Evolutionary conservation across 2,797 vertebrate species (phyloP), one percentile per base, ranked within the genome.

Genomic region (Mormyrus hasselquistii): DNA sequence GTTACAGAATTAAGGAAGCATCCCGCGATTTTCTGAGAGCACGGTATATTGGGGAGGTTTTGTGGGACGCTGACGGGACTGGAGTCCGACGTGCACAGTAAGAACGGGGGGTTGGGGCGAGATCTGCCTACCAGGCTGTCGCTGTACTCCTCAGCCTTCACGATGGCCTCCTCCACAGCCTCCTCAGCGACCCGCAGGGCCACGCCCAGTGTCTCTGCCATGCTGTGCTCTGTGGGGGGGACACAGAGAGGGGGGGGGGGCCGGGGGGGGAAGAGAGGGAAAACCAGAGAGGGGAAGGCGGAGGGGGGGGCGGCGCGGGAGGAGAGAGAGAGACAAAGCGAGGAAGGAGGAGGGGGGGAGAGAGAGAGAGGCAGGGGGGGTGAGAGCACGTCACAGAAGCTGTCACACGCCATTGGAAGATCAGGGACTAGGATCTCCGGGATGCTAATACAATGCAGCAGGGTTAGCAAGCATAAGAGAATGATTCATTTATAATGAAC

Each of bases 141-240:
- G 90, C 96, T 96, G 90, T 96, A 97, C 93, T 97, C 97, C 91
- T 99, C 98, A 14, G 98, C 98, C 93, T 99, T 99, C 87, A 95
- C 94, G 90, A 99, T 99, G 50, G 98, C 98, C 94, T 99, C 98
- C 92, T 99, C 98, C 91, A 99, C 97, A 84, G 98, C 98, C 93
- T 99, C 98, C 91, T 99, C 98, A 91, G 98, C 98, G 91, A 99
- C 98, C 38, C 97, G 97, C 88, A 99, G 94, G 88, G 98, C 98
- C 7, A 99, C 98, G 90, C 97, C 97, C 95, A 99, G 94, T 0
- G 98, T 98, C 93, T 99, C 98, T 94, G 98, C 97, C 97, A 99
- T 97, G 25, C 25, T 29, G 25, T 29, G 25, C 25, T 29, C 25
- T 29, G 25, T 29, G 8, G 49, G 3, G 4, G 44, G 44, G 44